Base-by-base conservation (phyloP, 2,888 invertebrate genomes). In the Hemicrepidius hirtus region DNA sequence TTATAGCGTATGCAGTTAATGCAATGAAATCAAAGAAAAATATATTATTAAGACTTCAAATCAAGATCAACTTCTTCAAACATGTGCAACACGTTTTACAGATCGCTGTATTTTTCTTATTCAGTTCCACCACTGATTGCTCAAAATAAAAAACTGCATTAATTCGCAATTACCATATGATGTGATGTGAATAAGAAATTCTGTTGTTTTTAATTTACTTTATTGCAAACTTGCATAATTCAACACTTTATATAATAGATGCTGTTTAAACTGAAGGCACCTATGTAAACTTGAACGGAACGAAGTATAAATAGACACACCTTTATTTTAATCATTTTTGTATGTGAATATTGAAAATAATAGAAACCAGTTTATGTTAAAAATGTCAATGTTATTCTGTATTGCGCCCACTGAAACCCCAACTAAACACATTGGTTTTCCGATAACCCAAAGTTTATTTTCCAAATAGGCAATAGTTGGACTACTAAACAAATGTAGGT, bases 51-150 rank as follows among this genome's bases (percentile, higher is more conserved):
- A 50, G 50, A 50, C 50, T 50, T 50, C 50, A 50, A 50, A 50
- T 50, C 50, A 50, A 50, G 50, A 50, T 50, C 50, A 50, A 50
- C 50, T 50, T 50, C 50, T 50, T 50, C 50, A 50, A 50, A 50
- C 50, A 28, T 50, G 50, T 50, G 50, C 50, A 50, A 50, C 50
- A 50, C 50, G 50, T 50, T 50, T 21, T 50, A 13, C 55, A 55
- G 55, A 35, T 32, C 55, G 16, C 13, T 12, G 16, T 13, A 50
- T 50, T 50, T 50, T 50, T 49, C 49, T 50, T 50, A 50, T 50
- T 50, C 24, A 28, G 13, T 28, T 28, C 24, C 50, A 28, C 24
- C 50, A 28, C 50, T 50, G 20, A 50, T 50, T 50, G 50, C 50
- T 28, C 12, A 3, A 28, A 24, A 28, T 28, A 28, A 50, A 21